Evolutionary conservation across 1,140 invertebrate genomes (phyloP).

Genomic region (Vollenhovia emeryi): DNA sequence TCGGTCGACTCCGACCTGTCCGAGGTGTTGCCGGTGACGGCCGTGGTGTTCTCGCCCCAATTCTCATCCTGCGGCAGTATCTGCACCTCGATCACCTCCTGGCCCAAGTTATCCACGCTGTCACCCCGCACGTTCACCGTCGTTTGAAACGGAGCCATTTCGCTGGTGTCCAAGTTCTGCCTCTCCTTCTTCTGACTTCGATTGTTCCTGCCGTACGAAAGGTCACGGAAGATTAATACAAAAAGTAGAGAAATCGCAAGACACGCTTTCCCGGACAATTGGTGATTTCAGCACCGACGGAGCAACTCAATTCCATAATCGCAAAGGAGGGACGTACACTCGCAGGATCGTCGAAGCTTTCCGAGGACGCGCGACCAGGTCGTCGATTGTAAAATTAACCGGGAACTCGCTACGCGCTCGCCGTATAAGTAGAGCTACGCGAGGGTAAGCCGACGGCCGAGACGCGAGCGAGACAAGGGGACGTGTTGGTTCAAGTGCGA

Average conservation of each 20-base stretch:
- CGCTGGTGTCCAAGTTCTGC: constrained; percentile 77
- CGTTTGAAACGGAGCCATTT: constrained; percentile 93
- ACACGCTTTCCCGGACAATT: not conserved
- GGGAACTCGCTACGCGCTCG: no score
- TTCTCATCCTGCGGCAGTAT: constrained; percentile 98
- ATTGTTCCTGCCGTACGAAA: constrained; percentile 75
- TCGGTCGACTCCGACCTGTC: constrained; percentile 97
- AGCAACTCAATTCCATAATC: no score
- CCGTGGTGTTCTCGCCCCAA: constrained; percentile 99
- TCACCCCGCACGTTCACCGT: constrained; percentile 91
- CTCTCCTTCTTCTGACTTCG: constrained; percentile 82
- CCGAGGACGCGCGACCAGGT: no score
- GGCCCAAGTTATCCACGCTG: constrained; percentile 87
- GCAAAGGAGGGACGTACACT: no score
- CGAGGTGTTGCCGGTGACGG: constrained; percentile 98
- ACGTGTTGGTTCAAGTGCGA: no score
- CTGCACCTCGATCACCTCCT: constrained; percentile 96
- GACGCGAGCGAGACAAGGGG: no score
- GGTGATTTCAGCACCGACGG: not conserved
- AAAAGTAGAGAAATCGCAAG: not conserved
- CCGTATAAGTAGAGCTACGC: no score
- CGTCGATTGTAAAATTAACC: no score
- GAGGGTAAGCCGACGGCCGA: no score
- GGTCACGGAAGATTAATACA: not conserved
- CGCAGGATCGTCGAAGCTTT: not conserved